phyloP scores from a whole-genome alignment of 2,113 vertebrate species.

The Labeo rohita region DNA sequence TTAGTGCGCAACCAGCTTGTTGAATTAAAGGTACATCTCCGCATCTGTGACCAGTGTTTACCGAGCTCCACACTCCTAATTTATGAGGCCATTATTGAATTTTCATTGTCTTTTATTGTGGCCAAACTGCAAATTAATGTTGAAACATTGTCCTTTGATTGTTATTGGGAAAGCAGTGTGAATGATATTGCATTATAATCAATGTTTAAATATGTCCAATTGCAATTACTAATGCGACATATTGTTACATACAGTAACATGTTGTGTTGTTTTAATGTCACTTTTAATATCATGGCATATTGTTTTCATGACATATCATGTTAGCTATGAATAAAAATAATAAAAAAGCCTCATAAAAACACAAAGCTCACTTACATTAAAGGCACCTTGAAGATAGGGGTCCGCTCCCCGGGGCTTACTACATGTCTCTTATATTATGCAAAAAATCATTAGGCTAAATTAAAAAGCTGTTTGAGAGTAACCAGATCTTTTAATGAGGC shows the following conservation, averaged over 20 bases:
- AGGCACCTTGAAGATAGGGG: constrained; percentile 79
- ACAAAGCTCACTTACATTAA: constrained; percentile 72
- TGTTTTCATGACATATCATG: constrained; percentile 31
- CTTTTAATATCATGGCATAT: constrained; percentile 20
- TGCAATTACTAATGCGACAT: constrained; percentile 15
- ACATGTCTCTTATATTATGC: constrained; percentile 81
- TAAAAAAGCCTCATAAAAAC: constrained; percentile 60
- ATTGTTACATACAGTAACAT: neutral
- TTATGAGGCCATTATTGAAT: neutral
- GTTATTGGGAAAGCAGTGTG: constrained; percentile 7
- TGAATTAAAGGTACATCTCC: too few species aligned
- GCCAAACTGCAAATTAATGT: neutral
- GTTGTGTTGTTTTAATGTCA: constrained; percentile 31
- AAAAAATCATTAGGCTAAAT: constrained; percentile 85
- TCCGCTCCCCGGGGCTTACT: constrained; percentile 74
- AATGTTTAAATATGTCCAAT: neutral
- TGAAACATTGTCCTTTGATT: constrained; percentile 9
- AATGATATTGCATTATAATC: neutral
- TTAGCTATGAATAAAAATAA: constrained; percentile 53
- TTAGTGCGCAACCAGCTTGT: too few species aligned
- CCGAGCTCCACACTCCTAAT: neutral
- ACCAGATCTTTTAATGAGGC: constrained; percentile 83
- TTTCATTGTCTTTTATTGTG: neutral
- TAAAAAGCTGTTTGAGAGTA: constrained; percentile 85
- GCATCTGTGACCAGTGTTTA: too few species aligned